Percentiles rank a stretch among this genome's conserved stretches.
Conservation (phyloP, 2,888 invertebrate species). For the Pachydiplax longipennis region DNA sequence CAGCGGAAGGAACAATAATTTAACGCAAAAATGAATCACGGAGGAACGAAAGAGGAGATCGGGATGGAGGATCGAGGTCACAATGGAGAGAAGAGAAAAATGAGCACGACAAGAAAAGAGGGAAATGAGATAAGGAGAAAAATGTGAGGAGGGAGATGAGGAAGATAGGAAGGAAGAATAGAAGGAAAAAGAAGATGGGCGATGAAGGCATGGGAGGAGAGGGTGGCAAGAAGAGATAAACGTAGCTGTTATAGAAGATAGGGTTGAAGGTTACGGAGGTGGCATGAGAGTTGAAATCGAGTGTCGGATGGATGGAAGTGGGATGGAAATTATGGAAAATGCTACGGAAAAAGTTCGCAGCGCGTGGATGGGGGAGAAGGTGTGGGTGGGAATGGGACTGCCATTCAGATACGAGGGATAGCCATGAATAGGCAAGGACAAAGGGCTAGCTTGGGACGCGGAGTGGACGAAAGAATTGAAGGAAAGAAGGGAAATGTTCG, state of each 20-base stretch:
- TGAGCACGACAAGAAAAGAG: too few relatives aligned
- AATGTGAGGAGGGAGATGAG: not conserved
- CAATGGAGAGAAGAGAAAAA: too few relatives aligned
- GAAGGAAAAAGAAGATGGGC: not conserved
- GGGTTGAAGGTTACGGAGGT: not conserved
- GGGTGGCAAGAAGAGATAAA: not conserved
- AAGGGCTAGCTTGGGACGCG: not conserved
- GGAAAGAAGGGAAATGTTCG: not conserved
- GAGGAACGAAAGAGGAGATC: too few relatives aligned
- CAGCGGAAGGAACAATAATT: too few relatives aligned
- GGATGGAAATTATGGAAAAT: too few relatives aligned
- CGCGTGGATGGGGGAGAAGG: not conserved
- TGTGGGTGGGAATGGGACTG: not conserved
- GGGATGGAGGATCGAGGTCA: too few relatives aligned
- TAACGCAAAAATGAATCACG: too few relatives aligned
- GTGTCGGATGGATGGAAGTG: too few relatives aligned
- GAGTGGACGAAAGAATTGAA: not conserved
- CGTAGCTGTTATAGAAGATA: not conserved
- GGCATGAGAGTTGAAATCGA: not conserved
- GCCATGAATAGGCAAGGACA: not conserved
- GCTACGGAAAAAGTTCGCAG: not conserved
- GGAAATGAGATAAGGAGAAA: not conserved
- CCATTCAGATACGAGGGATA: not conserved
- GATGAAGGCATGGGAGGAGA: not conserved
- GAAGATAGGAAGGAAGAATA: not conserved